A percentile compares a stretch with the other conserved stretches of the same genome.
These are phyloP conservation scores for Stylophora pistillata DNA, from an alignment of 64 coral and sea anemone genomes.

Conservation along the genomic window DNA sequence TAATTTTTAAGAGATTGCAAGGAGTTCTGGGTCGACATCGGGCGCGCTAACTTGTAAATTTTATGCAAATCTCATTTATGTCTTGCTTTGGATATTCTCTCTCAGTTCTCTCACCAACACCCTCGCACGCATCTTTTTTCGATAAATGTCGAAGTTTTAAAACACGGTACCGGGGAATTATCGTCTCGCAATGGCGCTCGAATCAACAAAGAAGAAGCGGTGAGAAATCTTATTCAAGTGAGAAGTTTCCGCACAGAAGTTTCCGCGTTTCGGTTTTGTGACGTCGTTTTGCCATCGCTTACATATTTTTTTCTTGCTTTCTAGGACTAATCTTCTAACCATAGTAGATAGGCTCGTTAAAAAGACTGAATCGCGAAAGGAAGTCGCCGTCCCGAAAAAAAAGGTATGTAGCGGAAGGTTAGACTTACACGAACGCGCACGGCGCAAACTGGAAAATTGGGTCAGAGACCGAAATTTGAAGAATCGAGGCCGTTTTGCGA, in stretches of 20 bases:
- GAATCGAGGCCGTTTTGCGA: conserved; percentile 4
- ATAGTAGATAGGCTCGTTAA: conserved; percentile 48
- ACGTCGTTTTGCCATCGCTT: conserved; percentile 65
- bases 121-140: conserved; percentile 9
- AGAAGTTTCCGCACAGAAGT: conserved; percentile 54
- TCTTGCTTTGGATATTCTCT: conserved; percentile 44
- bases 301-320: conserved; percentile 35
- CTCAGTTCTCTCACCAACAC: conserved; percentile 45
- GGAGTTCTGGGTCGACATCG: conserved; percentile 29
- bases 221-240: conserved; percentile 17
- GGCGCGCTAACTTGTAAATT: conserved; percentile 61
- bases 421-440: neutral
- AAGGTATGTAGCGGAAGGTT: conserved; percentile 1
- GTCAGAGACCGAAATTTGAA: neutral
- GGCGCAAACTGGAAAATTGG: neutral
- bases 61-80: conserved; percentile 50
- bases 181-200: conserved; percentile 7
- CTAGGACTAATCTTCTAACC: conserved; percentile 31
- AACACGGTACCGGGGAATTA: neutral
- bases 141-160: conserved; percentile 19
- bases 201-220: conserved; percentile 56
- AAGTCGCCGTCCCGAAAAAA: neutral
- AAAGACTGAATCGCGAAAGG: neutral
- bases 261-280: conserved; percentile 85
- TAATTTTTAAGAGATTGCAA: neutral